Base-by-base conservation (phyloP, 1,140 invertebrate genomes). In the Potamilus streckersoni region DNA sequence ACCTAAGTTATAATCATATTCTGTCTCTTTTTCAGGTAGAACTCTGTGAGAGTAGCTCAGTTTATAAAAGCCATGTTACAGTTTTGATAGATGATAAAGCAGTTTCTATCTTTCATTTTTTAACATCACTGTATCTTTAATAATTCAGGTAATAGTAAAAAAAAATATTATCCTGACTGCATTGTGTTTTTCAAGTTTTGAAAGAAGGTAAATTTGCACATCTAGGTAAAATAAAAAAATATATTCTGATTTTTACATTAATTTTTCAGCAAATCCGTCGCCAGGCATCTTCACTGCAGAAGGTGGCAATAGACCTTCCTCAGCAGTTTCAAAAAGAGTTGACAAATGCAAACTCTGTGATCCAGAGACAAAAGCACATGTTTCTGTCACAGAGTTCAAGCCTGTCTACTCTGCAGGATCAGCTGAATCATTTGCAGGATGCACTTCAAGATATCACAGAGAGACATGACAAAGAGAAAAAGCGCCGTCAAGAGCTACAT, bases 401-500 rank as follows among this genome's bases (percentile, higher is more conserved):
- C 70, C 73, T 87, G 49, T 74, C 80, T 77, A 83, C 74, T 23
- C 73, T 88, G 64, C 84, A 84, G 58, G 81, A 85, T 38, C 77
- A 84, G 60, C 70, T 88, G 8, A 55, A 71, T 15, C 78, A 83
- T 57, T 69, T 84, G 27, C 79, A 86, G 49, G 19, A 77, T 17
- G 67, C 81, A 8, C 67, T 88, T 27, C 74, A 82, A 62, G 85
- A 87, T 60, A 76, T 86, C 57, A 86, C 82, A 31, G 85, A 87
- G 13, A 75, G 83, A 64, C 85, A 86, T 72, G 76, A 76, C 16
- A 85, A 83, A 62, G 87, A 88, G 66, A 88, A 87, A 65, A 85
- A 85, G 68, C 79, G 85, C n/a, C 66, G 87, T 69, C 84, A 85
- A 74, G 82, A 86, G 62, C 81, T 88, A 16, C 87, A 88, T 77